Evolutionary conservation across 2,113 vertebrate genomes (phyloP).

Genomic region (Arizona elegans): DNA sequence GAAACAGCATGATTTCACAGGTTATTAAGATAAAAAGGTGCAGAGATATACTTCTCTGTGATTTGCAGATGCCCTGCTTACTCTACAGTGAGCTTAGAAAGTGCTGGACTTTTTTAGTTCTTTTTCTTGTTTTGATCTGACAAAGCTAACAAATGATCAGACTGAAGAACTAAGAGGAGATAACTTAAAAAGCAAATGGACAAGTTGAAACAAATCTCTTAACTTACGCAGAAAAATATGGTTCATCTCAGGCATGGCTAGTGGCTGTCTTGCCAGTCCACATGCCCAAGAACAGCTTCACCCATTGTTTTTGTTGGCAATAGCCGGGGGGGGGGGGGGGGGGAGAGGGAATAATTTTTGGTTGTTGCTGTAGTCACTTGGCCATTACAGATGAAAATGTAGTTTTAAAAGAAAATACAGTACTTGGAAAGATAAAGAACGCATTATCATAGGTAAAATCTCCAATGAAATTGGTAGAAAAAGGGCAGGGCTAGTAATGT

Average conservation of each 20-base stretch:
- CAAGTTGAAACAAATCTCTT: not conserved
- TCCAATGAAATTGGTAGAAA: not conserved
- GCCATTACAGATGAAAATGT: not conserved
- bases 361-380: not conserved
- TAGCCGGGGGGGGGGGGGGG: rapidly evolving
- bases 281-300: not conserved
- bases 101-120: not conserved
- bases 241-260: not conserved
- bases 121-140: not conserved
- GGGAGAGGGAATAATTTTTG: not conserved
- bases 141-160: not conserved
- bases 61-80: not conserved
- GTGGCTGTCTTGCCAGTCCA: not conserved
- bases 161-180: not conserved
- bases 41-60: not conserved
- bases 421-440: not conserved
- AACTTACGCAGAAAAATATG: not conserved
- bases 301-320: not conserved
- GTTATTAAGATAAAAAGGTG: not conserved
- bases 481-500: not conserved
- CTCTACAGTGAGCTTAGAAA: not conserved
- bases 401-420: not conserved
- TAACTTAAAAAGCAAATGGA: not conserved
- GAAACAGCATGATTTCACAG: not conserved
- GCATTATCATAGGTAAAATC: not conserved